Percentiles rank a stretch among this genome's conserved stretches.
These are phyloP conservation scores for Bombus sylvicola DNA, from an alignment of 1,140 invertebrate species.

Conservation along the genomic window DNA sequence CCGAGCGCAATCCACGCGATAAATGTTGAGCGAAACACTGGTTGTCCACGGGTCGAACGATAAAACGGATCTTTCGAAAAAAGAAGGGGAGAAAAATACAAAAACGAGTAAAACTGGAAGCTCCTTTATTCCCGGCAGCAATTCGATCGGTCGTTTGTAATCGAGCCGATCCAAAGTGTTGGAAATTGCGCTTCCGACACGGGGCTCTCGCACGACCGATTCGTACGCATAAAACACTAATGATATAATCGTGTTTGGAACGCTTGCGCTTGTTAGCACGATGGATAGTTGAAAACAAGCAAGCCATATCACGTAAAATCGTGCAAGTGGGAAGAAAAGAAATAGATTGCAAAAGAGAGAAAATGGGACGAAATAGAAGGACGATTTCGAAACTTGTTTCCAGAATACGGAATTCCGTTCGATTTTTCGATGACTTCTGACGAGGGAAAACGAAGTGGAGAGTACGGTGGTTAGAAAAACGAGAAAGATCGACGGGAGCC, in stretches of 20 bases:
- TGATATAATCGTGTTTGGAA: constrained; percentile 26
- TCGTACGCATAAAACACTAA: constrained; percentile 30
- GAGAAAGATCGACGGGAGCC: neutral
- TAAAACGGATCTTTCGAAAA: neutral
- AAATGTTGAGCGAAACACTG: neutral
- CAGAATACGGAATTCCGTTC: neutral
- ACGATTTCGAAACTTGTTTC: neutral
- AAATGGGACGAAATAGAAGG: neutral
- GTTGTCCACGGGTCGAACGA: neutral
- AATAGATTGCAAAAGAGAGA: neutral
- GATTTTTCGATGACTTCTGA: neutral
- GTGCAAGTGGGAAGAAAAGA: too few species aligned
- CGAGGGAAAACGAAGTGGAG: neutral
- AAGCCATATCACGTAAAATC: too few species aligned
- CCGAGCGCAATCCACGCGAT: neutral
- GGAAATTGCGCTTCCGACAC: constrained; percentile 29
- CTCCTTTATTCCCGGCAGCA: neutral
- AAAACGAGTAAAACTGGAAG: neutral
- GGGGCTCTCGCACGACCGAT: neutral
- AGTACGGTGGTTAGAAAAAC: constrained; percentile 21
- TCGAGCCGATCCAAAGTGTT: neutral
- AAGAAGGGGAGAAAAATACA: neutral
- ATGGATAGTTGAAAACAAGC: neutral
- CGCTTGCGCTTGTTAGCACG: neutral
- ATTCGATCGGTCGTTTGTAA: neutral